Percentiles rank a stretch among this genome's conserved stretches.
Evolutionary conservation across 23 tunicate genomes (phyloP).

Genomic region (Styela plicata): DNA sequence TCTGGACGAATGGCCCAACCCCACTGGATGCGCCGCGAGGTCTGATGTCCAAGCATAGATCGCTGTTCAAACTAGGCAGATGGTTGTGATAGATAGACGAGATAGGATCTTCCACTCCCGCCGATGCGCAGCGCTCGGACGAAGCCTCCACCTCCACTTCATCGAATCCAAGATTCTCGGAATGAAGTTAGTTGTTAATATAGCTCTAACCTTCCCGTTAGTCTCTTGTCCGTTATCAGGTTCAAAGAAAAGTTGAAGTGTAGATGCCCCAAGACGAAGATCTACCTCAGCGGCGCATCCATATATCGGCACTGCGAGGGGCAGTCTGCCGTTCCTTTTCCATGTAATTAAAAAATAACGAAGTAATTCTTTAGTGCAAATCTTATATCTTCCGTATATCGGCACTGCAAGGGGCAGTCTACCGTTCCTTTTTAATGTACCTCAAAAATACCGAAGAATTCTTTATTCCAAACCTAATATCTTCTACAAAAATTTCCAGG

Average conservation of each 20-base stretch:
- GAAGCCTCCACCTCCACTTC: slow-evolving; percentile 34
- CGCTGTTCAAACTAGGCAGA: slow-evolving; percentile 27
- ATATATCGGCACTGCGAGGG: slow-evolving; percentile 33
- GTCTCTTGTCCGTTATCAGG: slow-evolving; percentile 31
- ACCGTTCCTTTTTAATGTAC: slow-evolving; percentile 7
- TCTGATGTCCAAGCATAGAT: slow-evolving; percentile 36
- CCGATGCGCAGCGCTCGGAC: slow-evolving; percentile 35
- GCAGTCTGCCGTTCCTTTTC: slow-evolving; percentile 24
- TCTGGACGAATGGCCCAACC: not conserved
- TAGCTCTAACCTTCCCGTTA: slow-evolving; percentile 26
- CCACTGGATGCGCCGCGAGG: slow-evolving; percentile 27
- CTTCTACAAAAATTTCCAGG: too few relatives aligned
- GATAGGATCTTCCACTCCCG: slow-evolving; percentile 21
- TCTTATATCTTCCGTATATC: slow-evolving; percentile 24
- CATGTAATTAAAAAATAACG: too few relatives aligned
- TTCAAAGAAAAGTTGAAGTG: slow-evolving; percentile 30
- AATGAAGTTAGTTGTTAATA: slow-evolving; percentile 2
- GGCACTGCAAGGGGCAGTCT: slow-evolving; percentile 36
- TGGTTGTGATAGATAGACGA: slow-evolving; percentile 25
- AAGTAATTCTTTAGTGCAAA: too few relatives aligned
- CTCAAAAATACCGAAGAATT: too few relatives aligned
- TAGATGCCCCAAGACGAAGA: slow-evolving; percentile 34
- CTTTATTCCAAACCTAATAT: too few relatives aligned
- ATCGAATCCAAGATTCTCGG: slow-evolving; percentile 2
- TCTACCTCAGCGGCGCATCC: slow-evolving; percentile 33